These are phyloP conservation scores for Mechanitis messenoides DNA, from an alignment of 2,888 invertebrate species.

Conservation along the genomic window DNA sequence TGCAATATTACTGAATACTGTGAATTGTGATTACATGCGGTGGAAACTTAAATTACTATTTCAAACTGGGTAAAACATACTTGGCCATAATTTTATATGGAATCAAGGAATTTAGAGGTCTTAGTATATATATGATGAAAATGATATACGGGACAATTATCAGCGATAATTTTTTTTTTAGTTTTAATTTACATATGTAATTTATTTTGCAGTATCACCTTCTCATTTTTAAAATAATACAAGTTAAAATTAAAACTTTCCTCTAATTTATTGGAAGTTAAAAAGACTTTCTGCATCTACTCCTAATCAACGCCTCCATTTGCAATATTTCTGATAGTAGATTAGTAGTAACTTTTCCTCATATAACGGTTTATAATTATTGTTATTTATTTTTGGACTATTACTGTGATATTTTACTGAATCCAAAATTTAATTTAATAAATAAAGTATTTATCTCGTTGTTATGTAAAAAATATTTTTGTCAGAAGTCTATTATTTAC, in stretches of 20 bases:
- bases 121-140: no score
- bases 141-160: no score
- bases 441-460: not conserved
- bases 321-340: no score
- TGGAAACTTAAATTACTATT: constrained; percentile 3
- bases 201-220: not conserved
- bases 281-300: not conserved
- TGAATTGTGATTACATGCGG: constrained; percentile 25
- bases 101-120: no score
- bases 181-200: not conserved
- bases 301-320: not conserved
- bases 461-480: not conserved
- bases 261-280: not conserved
- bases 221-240: not conserved
- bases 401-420: not conserved
- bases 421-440: not conserved
- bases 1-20: constrained; percentile 25
- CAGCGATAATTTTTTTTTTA: no score
- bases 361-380: no score
- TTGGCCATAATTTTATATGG: no score
- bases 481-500: constrained; percentile 1
- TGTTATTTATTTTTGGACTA: not conserved
- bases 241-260: not conserved
- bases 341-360: no score
- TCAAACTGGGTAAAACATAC: no score